Base-by-base conservation (phyloP, 2,888 invertebrate species). In the Argyra leucocephala region DNA sequence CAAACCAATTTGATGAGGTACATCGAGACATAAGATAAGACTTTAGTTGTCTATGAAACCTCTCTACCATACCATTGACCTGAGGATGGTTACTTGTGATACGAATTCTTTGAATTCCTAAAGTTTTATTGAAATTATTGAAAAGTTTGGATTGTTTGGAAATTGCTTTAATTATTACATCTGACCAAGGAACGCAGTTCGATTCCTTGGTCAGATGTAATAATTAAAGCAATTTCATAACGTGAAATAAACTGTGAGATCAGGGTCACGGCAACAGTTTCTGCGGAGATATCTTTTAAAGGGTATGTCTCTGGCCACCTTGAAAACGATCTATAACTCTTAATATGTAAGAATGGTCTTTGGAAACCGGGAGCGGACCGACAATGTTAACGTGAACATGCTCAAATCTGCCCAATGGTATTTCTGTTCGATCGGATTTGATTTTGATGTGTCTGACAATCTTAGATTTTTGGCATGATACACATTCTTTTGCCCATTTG, bases 381-480 rank as follows among this genome's bases (percentile, higher is more conserved):
- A n/a, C n/a, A n/a, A n/a, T 66, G 65, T 77, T 75, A 6, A 76
- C 66, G 64, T 76, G 72, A n/a, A 62, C 58, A 7, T 66, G 62
- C n/a, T n/a, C n/a, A n/a, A n/a, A n/a, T n/a, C n/a, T n/a, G n/a
- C n/a, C n/a, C n/a, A n/a, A n/a, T n/a, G n/a, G n/a, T n/a, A n/a
- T n/a, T n/a, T n/a, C n/a, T n/a, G n/a, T n/a, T n/a, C n/a, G n/a
- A n/a, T n/a, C 37, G 7, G 15, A 37, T 37, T 7, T 7, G 15
- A 15, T 10, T 37, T 37, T 37, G 15, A 15, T 37, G 15, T 37
- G 37, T 10, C 37, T 7, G 15, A 10, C 7, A 15, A 37, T 37
- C 15, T 37, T 37, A 37, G 37, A 37, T 37, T 37, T 37, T 37
- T 37, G 37, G 37, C 37, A 37, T 10, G 37, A 7, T 37, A 37